phyloP scores from a whole-genome alignment of 64 coral and sea anemone species.

The Orbicella faveolata region DNA sequence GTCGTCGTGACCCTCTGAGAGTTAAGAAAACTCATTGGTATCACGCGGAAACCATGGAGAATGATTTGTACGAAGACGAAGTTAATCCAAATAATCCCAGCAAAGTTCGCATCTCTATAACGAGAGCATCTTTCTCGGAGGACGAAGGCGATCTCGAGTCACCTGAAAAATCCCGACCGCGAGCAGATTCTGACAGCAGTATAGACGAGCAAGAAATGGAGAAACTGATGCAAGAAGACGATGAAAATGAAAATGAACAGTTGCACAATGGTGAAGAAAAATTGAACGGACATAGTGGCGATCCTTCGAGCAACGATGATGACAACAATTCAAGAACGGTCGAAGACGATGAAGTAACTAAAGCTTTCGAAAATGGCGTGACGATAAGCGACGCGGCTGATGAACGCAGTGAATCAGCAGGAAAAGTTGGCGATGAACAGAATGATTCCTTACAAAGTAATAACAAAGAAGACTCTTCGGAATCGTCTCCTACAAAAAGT shows the following conservation, averaged over 20 bases:
- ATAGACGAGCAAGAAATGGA: constrained; percentile 44
- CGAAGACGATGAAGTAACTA: constrained; percentile 48
- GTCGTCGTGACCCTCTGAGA: neutral
- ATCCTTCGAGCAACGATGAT: neutral
- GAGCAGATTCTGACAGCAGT: constrained; percentile 32
- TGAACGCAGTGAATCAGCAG: neutral
- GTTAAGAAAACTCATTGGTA: constrained; percentile 9
- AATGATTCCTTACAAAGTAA: constrained; percentile 14
- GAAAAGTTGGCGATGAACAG: neutral
- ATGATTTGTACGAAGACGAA: constrained; percentile 14
- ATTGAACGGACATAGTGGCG: neutral
- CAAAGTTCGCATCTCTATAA: constrained; percentile 17
- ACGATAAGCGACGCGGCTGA: constrained; percentile 27
- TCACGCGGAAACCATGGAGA: constrained; percentile 46
- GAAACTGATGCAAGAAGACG: constrained; percentile 32
- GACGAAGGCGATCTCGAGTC: constrained; percentile 5
- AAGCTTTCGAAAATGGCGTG: constrained; percentile 66
- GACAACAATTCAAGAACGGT: neutral
- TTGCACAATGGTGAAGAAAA: constrained; percentile 24
- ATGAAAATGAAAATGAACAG: constrained; percentile 40
- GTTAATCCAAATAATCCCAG: constrained; percentile 30
- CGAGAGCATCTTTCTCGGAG: constrained; percentile 31
- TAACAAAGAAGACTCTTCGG: constrained; percentile 11
- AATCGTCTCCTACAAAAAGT: constrained; percentile 27
- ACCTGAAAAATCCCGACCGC: neutral